Conservation (phyloP, 1,140 invertebrate genomes). For the Globodera rostochiensis region DNA sequence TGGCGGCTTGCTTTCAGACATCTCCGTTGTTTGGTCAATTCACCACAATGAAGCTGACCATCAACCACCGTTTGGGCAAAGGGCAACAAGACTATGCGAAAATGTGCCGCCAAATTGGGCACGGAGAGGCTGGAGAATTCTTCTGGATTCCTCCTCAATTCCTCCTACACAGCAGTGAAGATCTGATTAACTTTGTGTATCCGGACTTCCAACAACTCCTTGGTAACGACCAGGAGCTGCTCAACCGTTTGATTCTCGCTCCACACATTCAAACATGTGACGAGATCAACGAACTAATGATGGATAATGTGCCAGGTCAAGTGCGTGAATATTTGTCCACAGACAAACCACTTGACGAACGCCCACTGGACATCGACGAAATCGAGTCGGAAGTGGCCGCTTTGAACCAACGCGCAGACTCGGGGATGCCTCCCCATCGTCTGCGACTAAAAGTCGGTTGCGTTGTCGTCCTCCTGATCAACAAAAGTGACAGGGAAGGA, state of each 20-base stretch:
- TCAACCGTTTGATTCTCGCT: background rate
- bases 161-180: too few species aligned
- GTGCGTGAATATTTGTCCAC: background rate
- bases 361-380: conserved; percentile 16
- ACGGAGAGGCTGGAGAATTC: too few species aligned
- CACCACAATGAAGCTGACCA: background rate
- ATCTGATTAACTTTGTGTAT: background rate
- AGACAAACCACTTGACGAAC: background rate
- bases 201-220: background rate
- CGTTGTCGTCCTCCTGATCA: conserved; percentile 18
- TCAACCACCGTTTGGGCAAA: too few species aligned
- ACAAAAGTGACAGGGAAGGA: conserved; percentile 4
- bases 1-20: background rate
- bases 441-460: conserved; percentile 22
- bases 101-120: too few species aligned
- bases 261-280: background rate
- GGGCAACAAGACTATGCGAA: too few species aligned
- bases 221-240: background rate
- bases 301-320: background rate
- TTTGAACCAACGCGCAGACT: conserved; percentile 1
- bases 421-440: conserved; percentile 18
- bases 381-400: too few species aligned
- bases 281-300: background rate
- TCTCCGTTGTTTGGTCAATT: background rate
- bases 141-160: too few species aligned